Base-by-base conservation (phyloP, 2,797 vertebrate species). In the Pseudomugil gertrudae region DNA sequence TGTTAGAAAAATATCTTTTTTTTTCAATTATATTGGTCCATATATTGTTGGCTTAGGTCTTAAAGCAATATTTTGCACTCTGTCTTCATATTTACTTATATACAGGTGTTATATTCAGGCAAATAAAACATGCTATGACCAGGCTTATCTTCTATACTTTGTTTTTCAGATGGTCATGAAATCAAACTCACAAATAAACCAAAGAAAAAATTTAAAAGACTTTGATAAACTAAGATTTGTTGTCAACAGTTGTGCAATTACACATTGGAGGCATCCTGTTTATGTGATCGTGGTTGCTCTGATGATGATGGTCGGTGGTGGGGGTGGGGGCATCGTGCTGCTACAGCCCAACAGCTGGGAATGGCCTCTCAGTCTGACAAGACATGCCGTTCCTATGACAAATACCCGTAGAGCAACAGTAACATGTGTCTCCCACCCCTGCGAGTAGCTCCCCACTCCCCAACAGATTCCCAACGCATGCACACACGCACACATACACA, bases 341-440 rank as follows among this genome's bases (percentile, higher is more conserved):
- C 94, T 94, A 92, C 93, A 91, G 93, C 93, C 79, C 81, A 94
- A 95, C 96, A 96, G 95, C 96, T 97, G 95, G 95, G 94, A 96
- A 93, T 89, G 79, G 89, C 94, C 87, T 78, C 87, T 85, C 66
- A 57, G 89, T 80, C 85, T 75, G 87, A 90, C 86, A 92, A 95
- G 94, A 95, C 95, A 96, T 96, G 95, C 95, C 95, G 95, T 97
- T 96, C 95, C 89, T 94, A 93, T 97, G 96, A 97, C 95, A 96
- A 92, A 94, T 84, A 94, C 92, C 90, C 93, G 86, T 87, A 91
- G 83, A 94, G 94, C 94, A 94, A 92, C 86, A 90, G 92, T 90
- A 96, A 94, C 95, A 95, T 95, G 94, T 95, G 95, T 95, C 93
- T 92, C 88, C 89, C 89, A 89, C 89, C 89, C 91, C 87, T 77